Conservation (phyloP, 2,888 invertebrate genomes). For the Troides aeacus region DNA sequence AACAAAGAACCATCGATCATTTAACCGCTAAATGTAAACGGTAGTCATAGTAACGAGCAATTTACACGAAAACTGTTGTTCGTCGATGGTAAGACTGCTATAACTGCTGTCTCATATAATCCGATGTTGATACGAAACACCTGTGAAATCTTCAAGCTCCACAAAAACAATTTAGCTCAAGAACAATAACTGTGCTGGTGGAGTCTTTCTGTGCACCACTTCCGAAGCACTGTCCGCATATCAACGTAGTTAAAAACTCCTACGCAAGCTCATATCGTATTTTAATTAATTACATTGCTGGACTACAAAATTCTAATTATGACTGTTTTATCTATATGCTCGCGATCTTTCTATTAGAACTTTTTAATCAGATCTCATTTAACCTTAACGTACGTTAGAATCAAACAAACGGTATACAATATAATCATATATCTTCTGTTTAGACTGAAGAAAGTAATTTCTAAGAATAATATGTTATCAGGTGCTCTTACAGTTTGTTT, state of each 20-base stretch:
- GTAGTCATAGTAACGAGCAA: conserved; percentile 10
- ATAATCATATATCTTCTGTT: neutral
- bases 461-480: conserved; percentile 18
- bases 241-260: conserved; percentile 30
- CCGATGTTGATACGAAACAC: conserved; percentile 12
- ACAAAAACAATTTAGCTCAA: conserved; percentile 53
- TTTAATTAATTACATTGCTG: conserved; percentile 8
- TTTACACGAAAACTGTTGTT: conserved; percentile 21
- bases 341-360: conserved; percentile 1
- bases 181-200: conserved; percentile 35
- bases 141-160: conserved; percentile 16
- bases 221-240: conserved; percentile 35
- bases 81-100: neutral
- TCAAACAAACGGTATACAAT: neutral
- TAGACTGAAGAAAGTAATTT: conserved; percentile 14
- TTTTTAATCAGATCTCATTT: conserved; percentile 4
- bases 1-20: conserved; percentile 9
- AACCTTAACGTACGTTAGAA: neutral
- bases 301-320: conserved; percentile 6
- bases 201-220: conserved; percentile 31
- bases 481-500: conserved; percentile 20
- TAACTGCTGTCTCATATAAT: conserved; percentile 8
- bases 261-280: conserved; percentile 5
- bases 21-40: conserved; percentile 4
- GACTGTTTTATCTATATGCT: neutral